These are phyloP conservation scores for Sebastes oblongus DNA, from an alignment of 2,797 vertebrate genomes.

Conservation along the genomic window DNA sequence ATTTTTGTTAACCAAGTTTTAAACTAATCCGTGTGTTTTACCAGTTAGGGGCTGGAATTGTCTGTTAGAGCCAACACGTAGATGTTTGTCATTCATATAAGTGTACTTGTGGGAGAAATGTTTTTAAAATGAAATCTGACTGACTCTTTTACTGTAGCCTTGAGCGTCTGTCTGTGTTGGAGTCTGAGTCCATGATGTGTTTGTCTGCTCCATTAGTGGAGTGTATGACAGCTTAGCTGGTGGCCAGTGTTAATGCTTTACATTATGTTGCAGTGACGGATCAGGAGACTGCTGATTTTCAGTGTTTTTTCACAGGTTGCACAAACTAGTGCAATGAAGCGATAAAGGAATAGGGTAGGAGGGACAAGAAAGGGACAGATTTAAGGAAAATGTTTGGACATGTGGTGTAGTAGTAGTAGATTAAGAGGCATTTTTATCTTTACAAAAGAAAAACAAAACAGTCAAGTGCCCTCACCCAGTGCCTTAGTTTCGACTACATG, in stretches of 20 bases:
- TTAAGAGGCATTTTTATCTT: neutral
- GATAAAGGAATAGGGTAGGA: neutral
- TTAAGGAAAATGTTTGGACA: neutral
- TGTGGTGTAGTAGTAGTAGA: neutral
- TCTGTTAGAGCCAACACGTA: neutral
- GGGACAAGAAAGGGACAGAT: neutral
- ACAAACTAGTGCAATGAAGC: neutral
- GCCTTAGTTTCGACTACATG: neutral
- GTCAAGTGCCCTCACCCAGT: neutral
- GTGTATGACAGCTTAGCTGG: neutral
- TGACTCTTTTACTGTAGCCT: neutral
- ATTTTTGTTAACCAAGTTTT: too few relatives aligned
- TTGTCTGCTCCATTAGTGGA: neutral
- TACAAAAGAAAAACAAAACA: neutral
- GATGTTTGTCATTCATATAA: neutral
- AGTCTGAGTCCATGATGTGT: neutral
- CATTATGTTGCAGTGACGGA: neutral
- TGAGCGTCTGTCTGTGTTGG: neutral
- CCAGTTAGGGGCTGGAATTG: neutral
- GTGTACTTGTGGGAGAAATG: neutral
- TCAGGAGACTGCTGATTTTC: neutral
- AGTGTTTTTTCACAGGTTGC: constrained; percentile 8
- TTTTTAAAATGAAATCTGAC: neutral
- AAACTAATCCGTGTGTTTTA: neutral
- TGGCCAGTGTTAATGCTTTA: neutral